Conservation (phyloP, 2,797 vertebrate genomes). For the Spinibarbus caldwelli region DNA sequence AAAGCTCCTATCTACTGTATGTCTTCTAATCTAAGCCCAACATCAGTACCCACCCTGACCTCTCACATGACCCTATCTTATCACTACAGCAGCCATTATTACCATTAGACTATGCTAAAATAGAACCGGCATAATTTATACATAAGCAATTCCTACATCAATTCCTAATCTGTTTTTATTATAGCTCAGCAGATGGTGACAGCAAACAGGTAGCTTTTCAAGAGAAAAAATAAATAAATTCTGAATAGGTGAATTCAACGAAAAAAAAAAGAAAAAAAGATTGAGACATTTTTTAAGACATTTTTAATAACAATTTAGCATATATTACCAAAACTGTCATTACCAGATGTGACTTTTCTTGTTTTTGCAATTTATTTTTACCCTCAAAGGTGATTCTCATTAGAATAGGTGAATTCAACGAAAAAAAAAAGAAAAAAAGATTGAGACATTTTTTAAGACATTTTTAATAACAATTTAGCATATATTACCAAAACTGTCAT, state of each 20-base stretch:
- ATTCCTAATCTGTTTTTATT: background rate
- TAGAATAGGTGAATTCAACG: too few relatives aligned
- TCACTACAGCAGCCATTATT: constrained; percentile 43
- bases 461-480: background rate
- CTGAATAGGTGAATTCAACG: constrained; percentile 3
- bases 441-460: background rate
- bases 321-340: background rate
- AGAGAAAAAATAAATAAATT: background rate
- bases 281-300: too few relatives aligned
- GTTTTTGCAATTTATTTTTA: background rate
- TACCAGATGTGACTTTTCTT: background rate
- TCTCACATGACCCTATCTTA: constrained; percentile 63
- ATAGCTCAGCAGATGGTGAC: background rate
- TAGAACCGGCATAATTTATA: background rate
- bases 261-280: background rate
- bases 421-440: background rate
- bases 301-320: background rate
- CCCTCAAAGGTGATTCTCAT: background rate
- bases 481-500: background rate
- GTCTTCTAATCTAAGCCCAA: constrained; percentile 68
- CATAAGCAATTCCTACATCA: background rate
- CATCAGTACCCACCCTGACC: constrained; percentile 70
- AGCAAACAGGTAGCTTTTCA: background rate
- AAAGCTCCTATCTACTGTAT: constrained; percentile 61
- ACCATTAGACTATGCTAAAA: constrained; percentile 39